Base-by-base conservation (phyloP, 2,113 vertebrate genomes). In the Alexandromys fortis region DNA sequence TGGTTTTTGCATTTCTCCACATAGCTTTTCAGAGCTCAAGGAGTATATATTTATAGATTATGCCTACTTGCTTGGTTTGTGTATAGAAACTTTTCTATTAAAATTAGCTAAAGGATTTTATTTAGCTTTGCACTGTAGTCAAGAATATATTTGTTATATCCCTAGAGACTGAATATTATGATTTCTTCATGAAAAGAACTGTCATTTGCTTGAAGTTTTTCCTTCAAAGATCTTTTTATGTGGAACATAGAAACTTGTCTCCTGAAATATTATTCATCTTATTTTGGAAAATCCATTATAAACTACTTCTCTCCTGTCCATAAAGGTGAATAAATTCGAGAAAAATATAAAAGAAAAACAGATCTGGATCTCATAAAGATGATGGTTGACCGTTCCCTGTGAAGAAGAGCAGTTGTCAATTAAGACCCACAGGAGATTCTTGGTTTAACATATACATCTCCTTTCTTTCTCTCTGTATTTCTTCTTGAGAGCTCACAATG, bases 131-230 rank as follows among this genome's bases (percentile, higher is more conserved):
- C 16, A 91, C 67, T 49, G 82, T 58, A 82, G 81, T 94, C 77
- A 79, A 95, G 96, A 97, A 91, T 94, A 49, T 92, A 96, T 95
- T 95, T 90, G 78, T 88, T 95, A 63, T 79, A 94, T 96, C 97
- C 86, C 92, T 89, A 78, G 97, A 97, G 96, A 95, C 70, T 96
- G 95, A 89, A 87, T 96, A 94, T 97, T 96, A 95, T 96, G 88
- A 97, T 96, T 97, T 96, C 96, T 91, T 96, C 90, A 95, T 97
- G 94, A 95, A 96, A 95, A 94, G 88, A 96, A 91, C 88, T 97
- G 94, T 93, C 38, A 0, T 93, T 95, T 94, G 55, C 86, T 96
- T 96, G 94, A 96, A 96, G 86, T 86, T 95, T 96, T 63, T 93
- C 86, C 91, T 97, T 97, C 96, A 97, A 97, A 97, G 90, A 89